Evolutionary conservation across 2,797 vertebrate species (phyloP), one percentile per base, ranked within the genome.

Genomic region (Cheirogaleus major): DNA sequence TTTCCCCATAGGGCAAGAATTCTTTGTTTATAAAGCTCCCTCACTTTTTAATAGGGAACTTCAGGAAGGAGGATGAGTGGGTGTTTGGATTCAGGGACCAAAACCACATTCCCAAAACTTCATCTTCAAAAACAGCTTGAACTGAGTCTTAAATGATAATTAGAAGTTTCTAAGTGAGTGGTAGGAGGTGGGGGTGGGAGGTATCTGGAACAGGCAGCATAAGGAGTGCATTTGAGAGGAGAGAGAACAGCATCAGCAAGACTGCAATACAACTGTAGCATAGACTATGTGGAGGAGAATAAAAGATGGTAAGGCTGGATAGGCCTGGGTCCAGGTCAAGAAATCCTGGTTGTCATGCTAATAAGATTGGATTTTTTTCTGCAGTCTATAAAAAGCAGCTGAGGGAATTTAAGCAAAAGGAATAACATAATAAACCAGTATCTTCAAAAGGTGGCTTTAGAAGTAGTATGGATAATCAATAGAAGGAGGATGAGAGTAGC

Each of bases 111-210:
- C 69, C 82, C 63, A 63, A 91, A 94, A 96, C 52, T 86, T 61
- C 81, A 93, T 86, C 93, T 92, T 95, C 78, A 91, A 90, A 97
- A 95, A 88, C 93, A 97, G 79, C 75, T 96, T 97, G 91, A 91
- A 85, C 79, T 94, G 75, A 86, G 89, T 89, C 86, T 93, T 91
- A 94, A 67, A 90, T 38, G 91, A 89, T 91, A 95, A 72, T 93
- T 93, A 84, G 52, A 63, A 94, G 91, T 96, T 96, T 95, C 97
- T 81, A 87, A 94, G 79, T 76, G 70, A 93, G 30, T 50, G 94
- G 88, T 92, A 78, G 95, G 93, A 94, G 95, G 91, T 94, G 73
- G 45, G 87, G 59, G 89, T 92, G 52, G 93, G 97, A 96, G 93
- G 91, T 25, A 96, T 48, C 82, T 91, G 70, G 89, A 97, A 97